Base-by-base conservation (phyloP, 2,888 invertebrate genomes). In the Sesia apiformis region DNA sequence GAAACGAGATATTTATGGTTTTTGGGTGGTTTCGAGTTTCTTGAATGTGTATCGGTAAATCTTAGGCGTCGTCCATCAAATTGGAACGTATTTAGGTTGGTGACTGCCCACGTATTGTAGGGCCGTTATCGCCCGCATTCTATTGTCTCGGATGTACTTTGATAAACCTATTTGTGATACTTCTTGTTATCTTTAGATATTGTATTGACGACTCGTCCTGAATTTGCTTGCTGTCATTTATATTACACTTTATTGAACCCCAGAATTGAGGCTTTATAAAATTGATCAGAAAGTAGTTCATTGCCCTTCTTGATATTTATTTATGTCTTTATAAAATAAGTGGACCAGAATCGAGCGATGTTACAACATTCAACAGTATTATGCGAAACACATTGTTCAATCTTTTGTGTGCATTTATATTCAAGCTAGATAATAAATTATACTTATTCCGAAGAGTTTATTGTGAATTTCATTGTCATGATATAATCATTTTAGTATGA, bases 1-100 rank as follows among this genome's bases (percentile, higher is more conserved):
- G 77, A 80, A 77, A 82, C 72, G 61, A 60, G 66, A 69, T 67
- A 67, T 72, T 72, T 68, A 71, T 70, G 65, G 74, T 71, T 74
- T 75, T 69, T 72, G 63, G 68, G 64, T 65, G 69, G 62, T 69
- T 65, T 63, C 60, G 46, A 46, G 23, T 46, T 46, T 46, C 46
- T 46, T 46, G 46, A 46, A 46, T 46, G 46, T 7, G n/a, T 46
- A 46, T 46, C 46, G 46, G 46, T 46, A 46, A 46, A 46, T 46
- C 46, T 46, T 46, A 46, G n/a, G 7, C 46, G 46, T 23, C 4
- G 46, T 8, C 46, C 23, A 46, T 46, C 3, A 46, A 46, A 46
- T 46, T 46, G 46, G 46, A 8, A 8, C 46, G 23, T 43, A 43
- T 7, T 43, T 46, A 46, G 46, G 4, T 46, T 46, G 23, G 46